Evolutionary conservation across 2,113 vertebrate species (phyloP), one percentile per base, ranked within the genome.

Genomic region (Cyanocitta stelleri): DNA sequence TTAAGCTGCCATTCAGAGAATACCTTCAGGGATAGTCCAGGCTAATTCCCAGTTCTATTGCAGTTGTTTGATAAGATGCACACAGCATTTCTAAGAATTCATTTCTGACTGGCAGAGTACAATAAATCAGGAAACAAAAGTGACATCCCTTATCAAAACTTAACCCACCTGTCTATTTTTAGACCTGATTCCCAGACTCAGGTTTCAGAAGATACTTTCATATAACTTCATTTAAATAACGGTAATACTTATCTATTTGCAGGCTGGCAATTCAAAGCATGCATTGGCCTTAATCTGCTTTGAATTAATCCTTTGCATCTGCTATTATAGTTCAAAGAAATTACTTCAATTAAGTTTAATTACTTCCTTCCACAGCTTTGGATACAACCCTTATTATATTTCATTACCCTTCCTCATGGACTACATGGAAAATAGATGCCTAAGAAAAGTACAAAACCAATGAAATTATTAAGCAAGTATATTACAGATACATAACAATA

Each of bases 301-400:
- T 91, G 77, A 84, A 89, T 90, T 93, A 87, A 49, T 74, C 52
- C 49, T 92, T 92, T 96, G 86, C 83, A 95, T 89, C 81, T 94
- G 73, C 85, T 92, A 93, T 89, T 88, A 80, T 12, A 77, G 76
- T 93, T 95, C 95, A 96, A 97, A 97, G 90, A 93, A 88, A 90
- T 87, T 1, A 82, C 86, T 93, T 87, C 88, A 74, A 91, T 93
- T 85, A 96, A 83, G 91, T 93, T 94, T 91, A 96, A 96, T 96
- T 89, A 94, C 63, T 95, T 96, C 73, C 93, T 95, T 89, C 69
- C 91, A 87, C 66, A 72, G 85, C 68, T 96, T 93, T 93, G 55
- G 75, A 91, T 61, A 79, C 19, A 82, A 43, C 37, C 69, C 22
- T 89, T 95, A 87, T 82, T 96, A 74, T 75, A 87, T 88, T 96